phyloP scores from a whole-genome alignment of 2,113 vertebrate genomes.

The Oriolus oriolus region DNA sequence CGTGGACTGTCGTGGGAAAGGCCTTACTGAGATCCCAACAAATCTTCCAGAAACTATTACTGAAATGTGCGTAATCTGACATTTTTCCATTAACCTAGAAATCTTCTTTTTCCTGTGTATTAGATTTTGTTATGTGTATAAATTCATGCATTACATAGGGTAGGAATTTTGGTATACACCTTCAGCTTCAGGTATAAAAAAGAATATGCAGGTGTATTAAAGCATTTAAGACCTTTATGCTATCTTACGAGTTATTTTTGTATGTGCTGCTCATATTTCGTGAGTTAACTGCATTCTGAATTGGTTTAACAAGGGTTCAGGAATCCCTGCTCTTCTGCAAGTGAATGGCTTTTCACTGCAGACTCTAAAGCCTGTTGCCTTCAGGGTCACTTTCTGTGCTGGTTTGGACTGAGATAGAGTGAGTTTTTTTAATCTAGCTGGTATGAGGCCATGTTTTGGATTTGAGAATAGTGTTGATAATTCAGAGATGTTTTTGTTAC shows the following conservation, averaged over 20 bases:
- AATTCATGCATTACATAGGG: background rate
- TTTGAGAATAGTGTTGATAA: background rate
- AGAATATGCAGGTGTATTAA: background rate
- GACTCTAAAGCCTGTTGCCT: background rate
- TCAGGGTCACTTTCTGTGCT: background rate
- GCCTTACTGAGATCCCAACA: slow-evolving; percentile 91
- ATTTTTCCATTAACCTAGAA: background rate
- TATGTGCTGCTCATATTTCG: background rate
- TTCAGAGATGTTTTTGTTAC: accelerated
- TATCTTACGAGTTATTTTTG: background rate
- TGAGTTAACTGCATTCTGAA: background rate
- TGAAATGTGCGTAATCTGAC: slow-evolving; percentile 84
- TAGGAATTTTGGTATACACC: background rate
- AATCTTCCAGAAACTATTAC: slow-evolving; percentile 98
- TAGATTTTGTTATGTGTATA: background rate
- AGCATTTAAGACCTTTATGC: background rate
- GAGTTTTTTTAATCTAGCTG: background rate
- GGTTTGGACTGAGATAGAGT: background rate
- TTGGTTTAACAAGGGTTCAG: background rate
- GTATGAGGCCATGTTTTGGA: background rate
- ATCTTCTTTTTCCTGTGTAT: background rate
- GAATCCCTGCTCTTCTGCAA: background rate
- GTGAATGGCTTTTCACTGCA: background rate
- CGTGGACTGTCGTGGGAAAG: slow-evolving; percentile 96
- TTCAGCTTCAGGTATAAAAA: background rate